Evolutionary conservation across 2,888 invertebrate genomes (phyloP).

Genomic region (Pachymerium ferrugineum): DNA sequence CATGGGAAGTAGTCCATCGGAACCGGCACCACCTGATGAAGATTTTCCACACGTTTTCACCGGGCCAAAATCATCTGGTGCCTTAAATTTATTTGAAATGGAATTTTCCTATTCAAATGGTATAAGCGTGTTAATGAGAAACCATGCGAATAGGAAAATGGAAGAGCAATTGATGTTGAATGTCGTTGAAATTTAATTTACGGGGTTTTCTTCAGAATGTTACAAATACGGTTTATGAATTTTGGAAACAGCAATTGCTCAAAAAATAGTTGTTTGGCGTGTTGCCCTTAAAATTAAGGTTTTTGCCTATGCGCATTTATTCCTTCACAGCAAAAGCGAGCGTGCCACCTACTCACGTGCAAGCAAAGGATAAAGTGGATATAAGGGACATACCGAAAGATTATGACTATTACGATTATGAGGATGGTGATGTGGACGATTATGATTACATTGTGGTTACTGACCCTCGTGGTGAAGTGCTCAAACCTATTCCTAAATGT

Average conservation of each 20-base stretch:
- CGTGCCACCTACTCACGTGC: not conserved
- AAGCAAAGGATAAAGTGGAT: not conserved
- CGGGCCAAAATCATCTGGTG: not conserved
- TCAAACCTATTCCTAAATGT: not conserved
- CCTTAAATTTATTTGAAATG: not conserved
- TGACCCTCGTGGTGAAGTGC: not conserved
- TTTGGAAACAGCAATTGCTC: not conserved
- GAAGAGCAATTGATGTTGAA: not conserved
- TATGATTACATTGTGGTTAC: conserved; percentile 8
- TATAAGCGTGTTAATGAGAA: not conserved
- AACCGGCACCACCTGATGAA: not conserved
- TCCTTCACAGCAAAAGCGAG: not conserved
- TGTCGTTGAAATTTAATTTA: not conserved
- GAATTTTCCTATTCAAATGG: not conserved
- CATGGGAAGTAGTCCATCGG: not conserved
- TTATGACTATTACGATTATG: not conserved
- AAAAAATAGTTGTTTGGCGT: not conserved
- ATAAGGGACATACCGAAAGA: not conserved
- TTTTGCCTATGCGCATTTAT: not conserved
- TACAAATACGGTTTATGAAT: not conserved
- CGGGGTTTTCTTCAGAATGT: not conserved
- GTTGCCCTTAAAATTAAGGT: conserved; percentile 1
- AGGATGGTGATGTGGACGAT: not conserved
- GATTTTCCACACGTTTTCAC: not conserved
- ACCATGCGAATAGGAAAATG: not conserved